Base-by-base conservation (phyloP, 2,888 invertebrate genomes). In the Eupsilia transversa region DNA sequence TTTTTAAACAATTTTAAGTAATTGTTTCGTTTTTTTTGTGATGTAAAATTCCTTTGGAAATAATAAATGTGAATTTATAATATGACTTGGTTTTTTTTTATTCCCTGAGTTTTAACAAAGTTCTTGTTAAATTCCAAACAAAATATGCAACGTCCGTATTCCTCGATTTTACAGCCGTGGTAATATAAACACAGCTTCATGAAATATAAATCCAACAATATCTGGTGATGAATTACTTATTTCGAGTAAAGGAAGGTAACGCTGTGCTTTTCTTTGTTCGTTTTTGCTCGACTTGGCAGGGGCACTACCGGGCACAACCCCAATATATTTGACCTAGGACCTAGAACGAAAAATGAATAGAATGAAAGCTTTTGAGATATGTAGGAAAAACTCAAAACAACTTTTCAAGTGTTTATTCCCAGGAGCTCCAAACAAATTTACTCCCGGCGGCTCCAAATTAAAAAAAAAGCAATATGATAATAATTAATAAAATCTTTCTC, bases 21-120 rank as follows among this genome's bases (percentile, higher is more conserved):
- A 75, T 81, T 83, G 68, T 85, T 85, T 89, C 83, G 84, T 88
- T 89, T 87, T 78, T 78, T 70, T 80, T 81, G 87, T 87, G 87
- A 90, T 92, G 91, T 92, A 91, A 90, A 90, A 88, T 90, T 92
- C 84, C 81, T 92, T 93, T 91, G 88, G 82, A 90, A 86, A 89
- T 91, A 93, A 92, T 93, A 94, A 94, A 93, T 93, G 93, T 93
- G 92, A 91, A 87, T 93, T 93, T 91, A 88, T 89, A 92, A 91
- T 64, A 78, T 10, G 46, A 65, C 70, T 76, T 57, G 20, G 0
- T 84, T 87, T 86, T 88, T 88, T 81, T 67, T 82, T 82, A 72
- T 65, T 43, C 14, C 4, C 3, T 41, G 0, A 30, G 3, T 10
- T 23, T 27, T 0, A 30, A 23, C 0, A 23, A 61, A 38, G 2